A percentile compares a stretch with the other conserved stretches of the same genome.
These are phyloP conservation scores for Furnarius figulus DNA, from an alignment of 2,113 vertebrate species.

Conservation along the genomic window DNA sequence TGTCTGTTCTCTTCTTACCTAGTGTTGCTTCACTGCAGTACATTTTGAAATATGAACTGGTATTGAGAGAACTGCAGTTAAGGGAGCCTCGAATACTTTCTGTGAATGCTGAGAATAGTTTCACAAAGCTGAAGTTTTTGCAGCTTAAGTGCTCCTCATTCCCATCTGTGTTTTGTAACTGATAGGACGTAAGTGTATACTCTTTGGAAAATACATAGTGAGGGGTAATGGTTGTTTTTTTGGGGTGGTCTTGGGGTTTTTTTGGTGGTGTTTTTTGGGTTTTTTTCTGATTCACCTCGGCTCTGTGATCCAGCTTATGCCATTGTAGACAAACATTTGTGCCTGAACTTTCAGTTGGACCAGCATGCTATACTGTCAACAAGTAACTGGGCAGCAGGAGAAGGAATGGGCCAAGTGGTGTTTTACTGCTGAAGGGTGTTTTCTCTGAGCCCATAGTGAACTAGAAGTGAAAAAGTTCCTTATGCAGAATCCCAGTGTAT, in stretches of 20 bases:
- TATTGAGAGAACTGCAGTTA: background rate
- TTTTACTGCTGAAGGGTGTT: background rate
- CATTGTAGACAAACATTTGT: background rate
- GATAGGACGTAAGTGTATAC: background rate
- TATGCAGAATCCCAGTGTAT: background rate
- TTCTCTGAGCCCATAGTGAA: background rate
- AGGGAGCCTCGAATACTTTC: background rate
- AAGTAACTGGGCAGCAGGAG: background rate
- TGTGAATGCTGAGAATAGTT: background rate
- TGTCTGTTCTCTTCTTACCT: background rate
- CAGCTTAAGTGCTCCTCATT: background rate
- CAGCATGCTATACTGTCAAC: background rate
- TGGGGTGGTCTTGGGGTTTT: background rate
- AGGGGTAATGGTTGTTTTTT: background rate
- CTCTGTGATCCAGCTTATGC: background rate
- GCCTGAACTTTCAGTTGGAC: background rate
- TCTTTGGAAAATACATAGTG: background rate
- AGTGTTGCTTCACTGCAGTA: background rate
- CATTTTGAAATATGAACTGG: background rate
- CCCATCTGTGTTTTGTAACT: background rate
- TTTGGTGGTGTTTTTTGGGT: background rate
- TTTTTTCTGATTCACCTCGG: background rate
- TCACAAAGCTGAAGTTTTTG: constrained; percentile 15
- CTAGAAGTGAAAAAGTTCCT: background rate
- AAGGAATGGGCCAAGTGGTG: background rate